Evolutionary conservation across 2,797 vertebrate genomes (phyloP).

Genomic region (Enteromius mattozi): DNA sequence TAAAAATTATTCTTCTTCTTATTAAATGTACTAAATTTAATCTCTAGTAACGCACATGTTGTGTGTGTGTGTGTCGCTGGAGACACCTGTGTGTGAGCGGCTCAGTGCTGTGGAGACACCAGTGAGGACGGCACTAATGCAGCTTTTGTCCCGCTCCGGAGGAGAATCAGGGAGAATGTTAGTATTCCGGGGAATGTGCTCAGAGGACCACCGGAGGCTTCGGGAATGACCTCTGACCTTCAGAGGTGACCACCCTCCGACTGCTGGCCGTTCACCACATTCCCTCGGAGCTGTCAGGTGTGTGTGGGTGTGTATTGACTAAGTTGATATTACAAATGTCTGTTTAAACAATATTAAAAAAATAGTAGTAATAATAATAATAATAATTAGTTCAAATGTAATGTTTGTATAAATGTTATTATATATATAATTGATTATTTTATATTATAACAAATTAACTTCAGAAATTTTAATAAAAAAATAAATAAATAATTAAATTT

Average conservation of each 20-base stretch:
- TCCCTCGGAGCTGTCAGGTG: constrained; percentile 59
- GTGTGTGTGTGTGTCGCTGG: not conserved
- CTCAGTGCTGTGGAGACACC: constrained; percentile 45
- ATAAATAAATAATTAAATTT: no score
- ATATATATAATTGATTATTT: no score
- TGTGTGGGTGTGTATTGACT: constrained; percentile 41
- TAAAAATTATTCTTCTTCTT: not conserved
- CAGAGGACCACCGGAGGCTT: constrained; percentile 70
- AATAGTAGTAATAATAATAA: no score
- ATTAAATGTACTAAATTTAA: not conserved
- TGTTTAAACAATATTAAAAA: no score
- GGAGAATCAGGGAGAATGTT: constrained; percentile 78
- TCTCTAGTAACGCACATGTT: no score
- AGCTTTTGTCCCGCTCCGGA: constrained; percentile 72
- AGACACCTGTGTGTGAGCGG: not conserved
- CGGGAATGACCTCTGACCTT: constrained; percentile 76
- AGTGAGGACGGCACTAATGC: constrained; percentile 55
- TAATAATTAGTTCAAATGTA: no score
- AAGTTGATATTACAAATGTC: no score
- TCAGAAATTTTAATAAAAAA: no score
- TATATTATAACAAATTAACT: not conserved
- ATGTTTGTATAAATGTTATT: no score
- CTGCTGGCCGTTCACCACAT: constrained; percentile 64
- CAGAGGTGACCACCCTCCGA: constrained; percentile 63
- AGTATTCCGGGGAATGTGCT: constrained; percentile 80